Conservation (phyloP, 2,113 vertebrate genomes). For the Boleophthalmus pectinirostris region DNA sequence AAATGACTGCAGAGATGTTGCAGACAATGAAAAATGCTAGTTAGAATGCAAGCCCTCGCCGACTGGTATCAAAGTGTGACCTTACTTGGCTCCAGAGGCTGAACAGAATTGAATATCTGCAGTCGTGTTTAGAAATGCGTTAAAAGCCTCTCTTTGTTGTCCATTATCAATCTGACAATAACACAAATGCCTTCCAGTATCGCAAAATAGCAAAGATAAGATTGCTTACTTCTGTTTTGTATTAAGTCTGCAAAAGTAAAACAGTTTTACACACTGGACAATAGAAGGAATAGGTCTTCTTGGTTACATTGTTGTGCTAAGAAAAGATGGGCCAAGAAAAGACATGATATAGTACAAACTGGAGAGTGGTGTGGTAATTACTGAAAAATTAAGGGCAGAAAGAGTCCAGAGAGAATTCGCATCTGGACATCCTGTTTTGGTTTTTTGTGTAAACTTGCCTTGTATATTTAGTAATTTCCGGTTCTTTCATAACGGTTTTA, state of each 20-base stretch:
- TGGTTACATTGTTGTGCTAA: not conserved
- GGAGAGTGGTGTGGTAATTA: not conserved
- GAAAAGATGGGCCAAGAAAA: not conserved
- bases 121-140: not conserved
- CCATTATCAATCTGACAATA: not conserved
- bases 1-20: conserved; percentile 5
- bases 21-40: conserved; percentile 1
- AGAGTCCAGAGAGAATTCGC: not conserved
- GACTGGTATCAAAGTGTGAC: not conserved
- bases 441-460: not conserved
- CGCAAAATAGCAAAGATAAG: conserved; percentile 2
- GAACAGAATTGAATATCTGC: conserved; percentile 1
- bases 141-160: not conserved
- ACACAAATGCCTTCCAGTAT: not conserved
- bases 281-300: not conserved
- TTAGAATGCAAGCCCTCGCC: not conserved
- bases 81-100: conserved; percentile 1
- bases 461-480: not conserved
- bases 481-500: not conserved
- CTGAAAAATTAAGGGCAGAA: not conserved
- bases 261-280: not conserved
- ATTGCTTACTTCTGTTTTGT: not conserved
- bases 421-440: not conserved
- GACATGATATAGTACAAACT: not conserved
- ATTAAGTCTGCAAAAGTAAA: not conserved